Evolutionary conservation across 1,140 invertebrate species (phyloP), one percentile per base, ranked within the genome.

Genomic region (Elysia chlorotica): DNA sequence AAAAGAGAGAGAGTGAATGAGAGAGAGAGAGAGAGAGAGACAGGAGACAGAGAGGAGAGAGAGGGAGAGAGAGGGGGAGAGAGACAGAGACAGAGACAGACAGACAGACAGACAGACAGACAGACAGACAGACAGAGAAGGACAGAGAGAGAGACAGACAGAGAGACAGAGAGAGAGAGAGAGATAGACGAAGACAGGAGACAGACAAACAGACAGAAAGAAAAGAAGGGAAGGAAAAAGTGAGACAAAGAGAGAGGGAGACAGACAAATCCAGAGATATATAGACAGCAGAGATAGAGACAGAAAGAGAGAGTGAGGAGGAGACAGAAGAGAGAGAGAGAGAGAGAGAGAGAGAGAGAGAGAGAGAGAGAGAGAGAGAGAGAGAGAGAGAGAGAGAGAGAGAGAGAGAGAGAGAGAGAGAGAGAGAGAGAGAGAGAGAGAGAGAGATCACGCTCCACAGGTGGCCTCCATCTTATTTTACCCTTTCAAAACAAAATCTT

Each of bases 241-340:
- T 23, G 28, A 36, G 41, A n/a, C 10, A 48, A n/a, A n/a, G n/a
- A n/a, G 41, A n/a, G n/a, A 48, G 41, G 41, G n/a, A 2, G 63
- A 67, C 62, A 56, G 65, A 61, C 36, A 38, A 37, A 67, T 35
- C 36, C 36, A 35, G 71, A 73, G 65, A 61, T 41, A 25, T 56
- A 71, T 23, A 31, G 38, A 38, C 57, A 71, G 28, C n/a, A 36
- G 33, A 25, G 35, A 35, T 23, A 53, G 48, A 28, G 54, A 62
- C 6, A 35, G 56, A 66, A 61, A 72, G 30, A 38, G 41, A 23
- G 61, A 72, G n/a, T 3, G 41, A 23, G 70, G 66, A 1, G 65
- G 37, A 0, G 41, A 33, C 1, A 33, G 61, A 1, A 30, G 30
- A 1, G 53, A 5, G 1, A 48, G 35, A n/a, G 30, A 31, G 33